Conservation (phyloP, 1,140 invertebrate genomes). For the Drosophila nikananu region DNA sequence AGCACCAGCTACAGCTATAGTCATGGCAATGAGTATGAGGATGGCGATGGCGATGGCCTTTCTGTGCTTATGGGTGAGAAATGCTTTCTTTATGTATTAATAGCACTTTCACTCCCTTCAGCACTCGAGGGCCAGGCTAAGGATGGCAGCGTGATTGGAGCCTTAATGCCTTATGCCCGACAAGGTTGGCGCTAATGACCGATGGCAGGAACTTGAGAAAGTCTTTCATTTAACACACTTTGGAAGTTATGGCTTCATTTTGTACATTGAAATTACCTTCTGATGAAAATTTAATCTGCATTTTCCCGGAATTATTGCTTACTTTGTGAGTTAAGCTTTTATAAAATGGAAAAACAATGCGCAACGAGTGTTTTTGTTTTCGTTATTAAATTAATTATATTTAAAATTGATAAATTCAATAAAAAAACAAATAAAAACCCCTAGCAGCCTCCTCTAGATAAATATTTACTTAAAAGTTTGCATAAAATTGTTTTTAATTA, state of each 20-base stretch:
- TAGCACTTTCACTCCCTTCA: conserved; percentile 77
- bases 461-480: neutral
- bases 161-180: conserved; percentile 7
- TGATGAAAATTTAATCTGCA: neutral
- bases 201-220: conserved; percentile 22
- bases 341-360: neutral
- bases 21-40: conserved; percentile 16
- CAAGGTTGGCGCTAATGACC: conserved; percentile 18
- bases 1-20: conserved; percentile 13
- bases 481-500: neutral
- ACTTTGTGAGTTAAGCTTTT: neutral
- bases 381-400: neutral
- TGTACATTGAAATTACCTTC: neutral
- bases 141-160: conserved; percentile 36
- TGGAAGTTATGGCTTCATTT: conserved; percentile 11
- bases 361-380: neutral
- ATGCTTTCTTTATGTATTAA: conserved; percentile 83
- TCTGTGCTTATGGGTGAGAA: conserved; percentile 80
- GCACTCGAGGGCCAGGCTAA: conserved; percentile 57
- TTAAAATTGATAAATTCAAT: neutral
- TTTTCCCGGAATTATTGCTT: neutral
- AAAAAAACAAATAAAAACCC: neutral
- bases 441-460: neutral
- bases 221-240: neutral
- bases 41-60: conserved; percentile 69